Percentiles rank a stretch among this genome's conserved stretches.
Evolutionary conservation across 2,797 vertebrate species (phyloP).

Genomic region (Hemitrygon akajei): DNA sequence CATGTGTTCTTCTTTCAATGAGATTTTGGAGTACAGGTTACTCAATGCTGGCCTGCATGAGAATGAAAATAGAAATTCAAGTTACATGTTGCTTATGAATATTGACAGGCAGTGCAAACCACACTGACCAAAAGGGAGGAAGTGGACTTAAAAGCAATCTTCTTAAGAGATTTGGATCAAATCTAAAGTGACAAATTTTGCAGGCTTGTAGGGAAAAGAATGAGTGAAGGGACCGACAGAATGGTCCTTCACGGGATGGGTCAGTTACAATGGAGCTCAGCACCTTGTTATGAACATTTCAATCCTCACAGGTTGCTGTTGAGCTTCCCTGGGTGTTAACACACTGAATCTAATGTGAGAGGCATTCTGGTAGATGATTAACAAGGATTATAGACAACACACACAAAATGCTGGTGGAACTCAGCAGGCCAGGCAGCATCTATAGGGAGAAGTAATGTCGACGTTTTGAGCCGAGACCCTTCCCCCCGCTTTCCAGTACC

Average conservation of each 20-base stretch:
- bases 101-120: neutral
- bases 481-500: too few species aligned
- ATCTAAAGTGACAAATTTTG: neutral
- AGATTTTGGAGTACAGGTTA: neutral
- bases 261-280: neutral
- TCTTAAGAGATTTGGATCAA: neutral
- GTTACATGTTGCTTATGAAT: neutral
- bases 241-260: neutral
- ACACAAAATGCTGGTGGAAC: too few species aligned
- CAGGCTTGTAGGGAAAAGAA: neutral
- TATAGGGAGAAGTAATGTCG: too few species aligned
- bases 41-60: neutral
- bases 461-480: too few species aligned
- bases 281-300: neutral
- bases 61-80: neutral
- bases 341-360: too few species aligned
- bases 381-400: too few species aligned
- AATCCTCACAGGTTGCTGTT: too few species aligned
- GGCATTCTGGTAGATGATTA: too few species aligned
- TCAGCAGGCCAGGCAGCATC: too few species aligned
- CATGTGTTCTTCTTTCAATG: too few species aligned
- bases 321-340: too few species aligned
- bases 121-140: neutral
- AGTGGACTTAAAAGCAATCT: neutral
- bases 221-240: neutral